Base-by-base conservation (phyloP, 2,797 vertebrate genomes). In the Molossus alvarezi region DNA sequence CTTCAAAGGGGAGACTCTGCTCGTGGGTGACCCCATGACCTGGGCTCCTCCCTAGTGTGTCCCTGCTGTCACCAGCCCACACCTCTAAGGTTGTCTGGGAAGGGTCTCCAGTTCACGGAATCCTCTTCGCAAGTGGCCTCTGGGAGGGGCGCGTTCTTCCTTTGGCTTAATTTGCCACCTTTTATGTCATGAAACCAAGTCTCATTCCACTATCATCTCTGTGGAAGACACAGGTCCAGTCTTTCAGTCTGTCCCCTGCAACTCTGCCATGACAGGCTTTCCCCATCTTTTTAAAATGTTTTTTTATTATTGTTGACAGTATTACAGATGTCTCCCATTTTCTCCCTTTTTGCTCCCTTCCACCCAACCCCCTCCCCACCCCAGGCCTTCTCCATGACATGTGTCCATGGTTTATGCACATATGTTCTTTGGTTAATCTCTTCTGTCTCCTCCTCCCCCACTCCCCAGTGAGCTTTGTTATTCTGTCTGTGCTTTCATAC, bases 11-110 rank as follows among this genome's bases (percentile, higher is more conserved):
- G 1, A 21, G 29, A 45, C 27, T 33, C 20, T 76, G 13, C 10
- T 10, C 37, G 55, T 12, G 12, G 45, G 37, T 27, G 90, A 41
- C 13, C 1, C 1, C 0, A 6, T 21, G 57, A 15, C 21, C 11
- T 0, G 2, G 13, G 37, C 37, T 14, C 0, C 25, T 64, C 51
- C 23, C 17, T 17, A 4, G 0, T 18, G 15, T 0, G 37, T 1
- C 10, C 20, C 27, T n/a, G 77, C 12, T 15, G 4, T n/a, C 18
- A 25, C 23, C 9, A 17, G 4, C 55, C 9, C 33, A 1, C 69
- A 23, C 1, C 6, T 7, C 12, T 10, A 10, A 1, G 5, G 48
- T 5, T 37, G 27, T 14, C 20, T 1, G 1, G 27, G 53, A 13
- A 67, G 6, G 18, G 9, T 27, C 23, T 12, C 41, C 8, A 51